These are phyloP conservation scores for Sebastes wilsoni DNA, from an alignment of 2,797 vertebrate genomes.

Conservation along the genomic window DNA sequence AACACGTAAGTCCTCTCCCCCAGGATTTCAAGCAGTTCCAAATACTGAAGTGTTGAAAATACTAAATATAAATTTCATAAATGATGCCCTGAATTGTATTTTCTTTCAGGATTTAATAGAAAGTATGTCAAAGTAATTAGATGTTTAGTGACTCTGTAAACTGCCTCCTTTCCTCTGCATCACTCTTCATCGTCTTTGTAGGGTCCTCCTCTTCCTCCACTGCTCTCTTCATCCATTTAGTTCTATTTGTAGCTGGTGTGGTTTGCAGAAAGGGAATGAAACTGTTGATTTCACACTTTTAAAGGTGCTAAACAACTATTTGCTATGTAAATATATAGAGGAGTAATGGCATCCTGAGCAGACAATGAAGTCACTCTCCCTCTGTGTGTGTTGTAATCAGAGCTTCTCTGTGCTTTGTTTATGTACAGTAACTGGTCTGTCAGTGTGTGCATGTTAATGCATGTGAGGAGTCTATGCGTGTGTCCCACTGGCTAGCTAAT, in stretches of 20 bases:
- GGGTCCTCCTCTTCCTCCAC: neutral
- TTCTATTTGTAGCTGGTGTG: neutral
- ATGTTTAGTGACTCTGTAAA: neutral
- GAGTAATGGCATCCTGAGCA: no score
- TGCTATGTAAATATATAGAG: no score
- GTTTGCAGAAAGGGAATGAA: neutral
- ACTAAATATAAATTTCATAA: neutral
- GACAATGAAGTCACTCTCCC: neutral
- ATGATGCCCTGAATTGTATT: neutral
- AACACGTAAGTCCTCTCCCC: no score
- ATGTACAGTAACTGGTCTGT: neutral
- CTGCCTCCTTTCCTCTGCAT: neutral
- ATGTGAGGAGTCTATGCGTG: no score
- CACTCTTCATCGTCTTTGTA: neutral
- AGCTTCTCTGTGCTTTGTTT: neutral
- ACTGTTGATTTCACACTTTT: neutral
- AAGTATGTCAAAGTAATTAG: neutral
- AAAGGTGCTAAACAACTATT: neutral
- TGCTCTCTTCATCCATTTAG: neutral
- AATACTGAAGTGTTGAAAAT: neutral
- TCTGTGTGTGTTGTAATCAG: no score
- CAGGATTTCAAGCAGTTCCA: no score
- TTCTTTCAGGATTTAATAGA: neutral
- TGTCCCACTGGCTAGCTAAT: no score
- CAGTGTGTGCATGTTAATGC: no score